Evolutionary conservation across 2,797 vertebrate genomes (phyloP).

Genomic region (Podarcis lilfordi): DNA sequence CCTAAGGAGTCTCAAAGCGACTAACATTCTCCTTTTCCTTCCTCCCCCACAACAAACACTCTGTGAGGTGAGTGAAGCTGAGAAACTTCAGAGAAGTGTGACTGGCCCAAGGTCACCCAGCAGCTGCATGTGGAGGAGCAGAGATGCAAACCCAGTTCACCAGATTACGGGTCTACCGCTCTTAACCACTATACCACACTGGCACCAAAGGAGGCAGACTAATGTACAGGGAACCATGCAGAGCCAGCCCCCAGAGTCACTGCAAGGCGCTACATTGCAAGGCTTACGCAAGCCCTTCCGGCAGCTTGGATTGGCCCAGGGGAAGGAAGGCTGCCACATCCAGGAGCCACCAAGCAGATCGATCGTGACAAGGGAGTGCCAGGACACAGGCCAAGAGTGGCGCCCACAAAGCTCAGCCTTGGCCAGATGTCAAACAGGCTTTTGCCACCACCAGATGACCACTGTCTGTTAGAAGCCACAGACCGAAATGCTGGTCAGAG

Average conservation of each 20-base stretch:
- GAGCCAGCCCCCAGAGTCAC: too few relatives aligned
- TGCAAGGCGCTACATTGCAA: too few relatives aligned
- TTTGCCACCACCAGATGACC: background rate
- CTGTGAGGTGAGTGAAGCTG: too few relatives aligned
- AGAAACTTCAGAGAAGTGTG: too few relatives aligned
- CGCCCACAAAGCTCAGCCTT: background rate
- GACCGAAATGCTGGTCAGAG: background rate
- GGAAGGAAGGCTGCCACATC: background rate
- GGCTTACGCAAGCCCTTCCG: background rate
- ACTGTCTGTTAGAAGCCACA: too few relatives aligned
- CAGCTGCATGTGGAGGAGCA: too few relatives aligned
- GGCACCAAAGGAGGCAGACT: background rate
- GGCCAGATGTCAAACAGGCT: too few relatives aligned
- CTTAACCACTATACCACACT: too few relatives aligned
- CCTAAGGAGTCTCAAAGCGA: too few relatives aligned
- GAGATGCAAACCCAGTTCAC: fast-evolving
- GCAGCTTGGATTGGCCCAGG: background rate
- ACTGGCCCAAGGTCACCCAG: too few relatives aligned
- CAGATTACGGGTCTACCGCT: fast-evolving
- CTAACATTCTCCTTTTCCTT: too few relatives aligned
- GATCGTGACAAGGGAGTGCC: background rate
- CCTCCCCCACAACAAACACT: too few relatives aligned
- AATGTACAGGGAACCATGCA: background rate
- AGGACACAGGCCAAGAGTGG: background rate
- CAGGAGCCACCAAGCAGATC: background rate